Evolutionary conservation across 1,140 invertebrate species (phyloP).

Genomic region (Drosophila tristis): DNA sequence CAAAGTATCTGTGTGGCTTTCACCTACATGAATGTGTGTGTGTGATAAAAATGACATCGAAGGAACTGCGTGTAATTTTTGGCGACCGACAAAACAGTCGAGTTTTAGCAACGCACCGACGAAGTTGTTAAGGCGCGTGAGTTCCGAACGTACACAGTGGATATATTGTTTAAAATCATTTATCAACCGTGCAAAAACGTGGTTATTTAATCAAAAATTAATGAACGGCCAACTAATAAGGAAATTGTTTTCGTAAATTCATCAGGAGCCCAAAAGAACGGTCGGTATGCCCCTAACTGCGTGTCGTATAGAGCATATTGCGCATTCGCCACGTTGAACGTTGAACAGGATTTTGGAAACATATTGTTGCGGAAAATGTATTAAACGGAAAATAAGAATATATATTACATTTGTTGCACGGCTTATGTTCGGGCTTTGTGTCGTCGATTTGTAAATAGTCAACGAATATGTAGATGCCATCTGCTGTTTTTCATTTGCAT

Average conservation of each 20-base stretch:
- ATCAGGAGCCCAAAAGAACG: slow-evolving; percentile 18
- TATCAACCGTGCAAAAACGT: slow-evolving; percentile 12
- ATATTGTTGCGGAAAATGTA: slow-evolving; percentile 71
- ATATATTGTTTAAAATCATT: slow-evolving; percentile 21
- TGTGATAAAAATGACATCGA: slow-evolving; percentile 39
- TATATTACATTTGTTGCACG: slow-evolving; percentile 43
- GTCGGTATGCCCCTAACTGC: slow-evolving; percentile 42
- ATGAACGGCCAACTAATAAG: slow-evolving; percentile 57
- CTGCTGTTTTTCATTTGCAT: slow-evolving; percentile 28
- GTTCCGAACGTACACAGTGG: neutral
- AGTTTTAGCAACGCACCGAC: slow-evolving; percentile 70
- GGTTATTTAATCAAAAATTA: slow-evolving; percentile 59
- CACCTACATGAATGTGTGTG: slow-evolving; percentile 16
- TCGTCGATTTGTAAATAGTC: slow-evolving; percentile 23
- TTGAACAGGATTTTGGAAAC: slow-evolving; percentile 58
- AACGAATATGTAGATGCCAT: slow-evolving; percentile 10
- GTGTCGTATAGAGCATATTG: slow-evolving; percentile 59
- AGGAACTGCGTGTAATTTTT: slow-evolving; percentile 69
- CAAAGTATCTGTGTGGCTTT: slow-evolving; percentile 6
- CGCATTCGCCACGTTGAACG: slow-evolving; percentile 72
- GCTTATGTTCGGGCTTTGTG: slow-evolving; percentile 22
- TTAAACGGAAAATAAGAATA: slow-evolving; percentile 37
- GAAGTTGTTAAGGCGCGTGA: slow-evolving; percentile 60
- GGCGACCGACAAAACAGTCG: slow-evolving; percentile 74
- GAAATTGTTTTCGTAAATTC: slow-evolving; percentile 59